phyloP scores from a whole-genome alignment of 2,113 vertebrate species.

The Caranx melampygus region DNA sequence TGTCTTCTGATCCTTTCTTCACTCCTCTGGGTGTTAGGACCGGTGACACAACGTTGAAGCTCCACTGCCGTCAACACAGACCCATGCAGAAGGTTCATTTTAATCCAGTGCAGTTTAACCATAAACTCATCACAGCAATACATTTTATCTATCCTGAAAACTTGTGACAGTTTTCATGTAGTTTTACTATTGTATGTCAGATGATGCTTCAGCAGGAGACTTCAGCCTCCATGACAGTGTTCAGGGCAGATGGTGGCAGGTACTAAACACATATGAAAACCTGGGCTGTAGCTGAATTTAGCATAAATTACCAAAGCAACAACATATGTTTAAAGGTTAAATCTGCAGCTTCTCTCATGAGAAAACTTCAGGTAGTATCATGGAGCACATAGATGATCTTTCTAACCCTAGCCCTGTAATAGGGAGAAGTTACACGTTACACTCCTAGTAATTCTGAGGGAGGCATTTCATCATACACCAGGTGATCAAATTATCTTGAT shows the following conservation, averaged over 20 bases:
- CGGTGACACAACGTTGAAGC: conserved; percentile 21
- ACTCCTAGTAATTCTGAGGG: too few species aligned
- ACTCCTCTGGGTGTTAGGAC: conserved; percentile 17
- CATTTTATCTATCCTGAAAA: not conserved
- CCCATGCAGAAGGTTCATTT: conserved; percentile 14
- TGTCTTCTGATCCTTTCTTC: conserved; percentile 42
- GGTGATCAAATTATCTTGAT: not conserved
- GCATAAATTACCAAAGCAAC: not conserved
- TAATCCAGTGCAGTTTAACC: conserved; percentile 4
- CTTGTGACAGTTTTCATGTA: not conserved
- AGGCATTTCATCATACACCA: not conserved
- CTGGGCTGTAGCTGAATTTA: not conserved
- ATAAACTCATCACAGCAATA: not conserved
- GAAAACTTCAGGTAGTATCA: not conserved
- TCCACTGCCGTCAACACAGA: not conserved
- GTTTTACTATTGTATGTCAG: conserved; percentile 3
- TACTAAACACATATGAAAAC: conserved; percentile 2
- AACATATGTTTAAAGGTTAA: not conserved
- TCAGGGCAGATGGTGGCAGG: not conserved
- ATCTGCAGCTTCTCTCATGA: not conserved
- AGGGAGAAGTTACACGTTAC: not conserved
- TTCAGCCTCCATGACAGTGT: not conserved
- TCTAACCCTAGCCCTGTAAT: not conserved
- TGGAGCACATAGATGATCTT: not conserved
- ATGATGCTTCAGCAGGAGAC: not conserved